Base-by-base conservation (phyloP, 2,797 vertebrate genomes). In the Gastrophryne carolinensis region DNA sequence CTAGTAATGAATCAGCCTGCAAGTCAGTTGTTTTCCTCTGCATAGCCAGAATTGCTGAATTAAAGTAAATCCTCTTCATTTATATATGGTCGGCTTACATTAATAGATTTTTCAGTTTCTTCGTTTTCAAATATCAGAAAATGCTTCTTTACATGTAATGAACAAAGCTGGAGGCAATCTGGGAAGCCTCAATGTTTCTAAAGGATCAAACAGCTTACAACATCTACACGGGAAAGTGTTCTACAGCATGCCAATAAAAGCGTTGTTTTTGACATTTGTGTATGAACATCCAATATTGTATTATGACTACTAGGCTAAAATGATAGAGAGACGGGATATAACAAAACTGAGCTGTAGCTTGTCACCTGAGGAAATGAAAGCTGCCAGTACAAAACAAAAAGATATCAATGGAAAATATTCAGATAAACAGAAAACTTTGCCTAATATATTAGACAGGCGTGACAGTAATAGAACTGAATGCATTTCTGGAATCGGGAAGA, bases 31-130 rank as follows among this genome's bases (percentile, higher is more conserved):
- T n/a, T n/a, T n/a, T n/a, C n/a, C n/a, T n/a, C n/a, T n/a, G n/a
- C n/a, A n/a, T n/a, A n/a, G n/a, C n/a, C n/a, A 35, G 21, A 72
- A 53, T 27, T 52, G 15, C 9, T 37, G 23, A 73, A 73, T 23
- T 15, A 54, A 54, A 39, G 47, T 58, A 15, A 29, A n/a, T 49
- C 23, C 13, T 13, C 5, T 27, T 6, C 27, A 41, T 41, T 63
- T 19, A 2, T 39, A 35, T 54, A 1, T 39, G n/a, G 3, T 27
- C 44, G 3, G 19, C 61, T 60, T 35, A 52, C 35, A 57, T 72
- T 61, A 61, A n/a, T n/a, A 63, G 17, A 52, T 64, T 73, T 35
- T 34, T 57, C 37, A 65, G 34, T 56, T 73, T 65, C 47, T 57
- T 32, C 56, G 34, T 56, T 73, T 65, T 34, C 26, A 56, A 57